Conservation (phyloP, 2,113 vertebrate species). For the Paradoxurus hermaphroditus region DNA sequence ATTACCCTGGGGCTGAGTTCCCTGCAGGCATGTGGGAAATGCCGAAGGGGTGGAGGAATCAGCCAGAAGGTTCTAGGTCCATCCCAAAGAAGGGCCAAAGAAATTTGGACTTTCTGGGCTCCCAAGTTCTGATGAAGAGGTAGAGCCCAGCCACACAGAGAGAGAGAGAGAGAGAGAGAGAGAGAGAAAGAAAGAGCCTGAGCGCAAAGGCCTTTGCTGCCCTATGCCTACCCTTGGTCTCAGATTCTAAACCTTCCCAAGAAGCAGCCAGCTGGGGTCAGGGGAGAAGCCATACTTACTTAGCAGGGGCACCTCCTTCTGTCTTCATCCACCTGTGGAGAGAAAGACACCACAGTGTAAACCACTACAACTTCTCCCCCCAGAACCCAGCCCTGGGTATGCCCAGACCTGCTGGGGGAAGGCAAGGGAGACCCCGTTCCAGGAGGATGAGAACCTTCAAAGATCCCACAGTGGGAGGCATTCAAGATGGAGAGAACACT, state of each 20-base stretch:
- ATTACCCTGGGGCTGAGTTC: neutral
- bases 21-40: neutral
- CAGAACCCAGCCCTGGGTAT: neutral
- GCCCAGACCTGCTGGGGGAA: neutral
- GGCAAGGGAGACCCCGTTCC: neutral
- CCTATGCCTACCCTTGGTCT: neutral
- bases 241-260: neutral
- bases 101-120: neutral
- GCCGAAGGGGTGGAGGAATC: neutral
- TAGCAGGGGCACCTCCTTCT: slow-evolving; percentile 86
- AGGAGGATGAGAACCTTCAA: neutral
- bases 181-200: no score
- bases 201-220: neutral
- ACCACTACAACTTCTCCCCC: neutral
- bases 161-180: no score
- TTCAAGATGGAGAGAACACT: neutral
- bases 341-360: neutral
- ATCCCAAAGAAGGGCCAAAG: no score
- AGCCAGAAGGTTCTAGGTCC: neutral
- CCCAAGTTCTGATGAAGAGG: neutral
- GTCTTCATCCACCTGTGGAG: slow-evolving; percentile 88
- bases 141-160: neutral
- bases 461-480: neutral
- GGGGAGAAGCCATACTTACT: slow-evolving; percentile 81
- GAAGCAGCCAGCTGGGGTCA: no score